Evolutionary conservation across 1,140 invertebrate genomes (phyloP).

Genomic region (Ditylenchus dipsaci): DNA sequence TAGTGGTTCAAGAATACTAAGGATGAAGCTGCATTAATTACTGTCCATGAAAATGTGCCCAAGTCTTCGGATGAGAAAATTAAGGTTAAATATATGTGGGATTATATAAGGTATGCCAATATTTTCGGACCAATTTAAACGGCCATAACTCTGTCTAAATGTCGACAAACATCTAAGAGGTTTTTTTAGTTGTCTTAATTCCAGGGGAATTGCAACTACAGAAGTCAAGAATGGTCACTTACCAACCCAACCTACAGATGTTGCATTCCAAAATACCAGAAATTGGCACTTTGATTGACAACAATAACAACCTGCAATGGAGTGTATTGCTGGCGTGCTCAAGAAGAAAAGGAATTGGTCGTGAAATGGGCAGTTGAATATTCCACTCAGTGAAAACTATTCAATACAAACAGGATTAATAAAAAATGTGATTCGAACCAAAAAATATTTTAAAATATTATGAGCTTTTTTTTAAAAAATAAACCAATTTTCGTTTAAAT

Average conservation of each 20-base stretch:
- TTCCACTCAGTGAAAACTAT: neutral
- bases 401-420: neutral
- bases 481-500: too few relatives aligned
- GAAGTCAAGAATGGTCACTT: too few relatives aligned
- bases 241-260: too few relatives aligned
- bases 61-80: constrained; percentile 60
- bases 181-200: neutral
- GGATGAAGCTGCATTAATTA: constrained; percentile 49
- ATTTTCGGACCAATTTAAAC: too few relatives aligned
- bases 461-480: too few relatives aligned
- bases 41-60: constrained; percentile 58
- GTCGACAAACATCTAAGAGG: too few relatives aligned
- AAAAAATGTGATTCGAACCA: neutral
- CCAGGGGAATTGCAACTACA: too few relatives aligned
- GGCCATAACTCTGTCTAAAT: too few relatives aligned
- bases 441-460: too few relatives aligned
- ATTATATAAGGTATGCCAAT: too few relatives aligned
- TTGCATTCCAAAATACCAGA: constrained; percentile 17
- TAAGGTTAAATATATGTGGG: constrained; percentile 48
- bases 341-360: constrained; percentile 24
- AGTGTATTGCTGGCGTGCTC: constrained; percentile 46
- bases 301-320: constrained; percentile 59
- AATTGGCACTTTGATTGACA: constrained; percentile 46
- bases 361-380: constrained; percentile 21
- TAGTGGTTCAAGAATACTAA: constrained; percentile 59